A percentile compares a stretch with the other conserved stretches of the same genome.
Conservation (phyloP, 2,113 vertebrate genomes). For the Phaethon lepturus region DNA sequence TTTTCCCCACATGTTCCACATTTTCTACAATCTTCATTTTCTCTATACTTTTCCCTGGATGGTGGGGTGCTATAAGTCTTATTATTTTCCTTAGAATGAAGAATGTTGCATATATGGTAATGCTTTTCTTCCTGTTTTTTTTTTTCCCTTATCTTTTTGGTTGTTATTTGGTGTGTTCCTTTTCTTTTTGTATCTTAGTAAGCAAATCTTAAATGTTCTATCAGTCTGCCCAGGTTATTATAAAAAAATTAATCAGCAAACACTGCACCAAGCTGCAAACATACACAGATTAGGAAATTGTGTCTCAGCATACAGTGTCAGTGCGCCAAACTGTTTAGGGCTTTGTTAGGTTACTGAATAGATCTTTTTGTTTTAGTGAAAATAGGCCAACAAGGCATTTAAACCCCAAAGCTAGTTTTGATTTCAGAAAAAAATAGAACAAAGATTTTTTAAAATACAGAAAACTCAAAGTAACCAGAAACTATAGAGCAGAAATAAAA, state of each 20-base stretch:
- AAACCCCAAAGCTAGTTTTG: background rate
- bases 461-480: background rate
- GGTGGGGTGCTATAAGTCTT: background rate
- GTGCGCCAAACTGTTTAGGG: background rate
- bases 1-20: background rate
- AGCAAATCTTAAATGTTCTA: background rate
- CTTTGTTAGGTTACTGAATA: background rate
- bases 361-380: background rate
- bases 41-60: background rate
- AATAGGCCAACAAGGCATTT: background rate
- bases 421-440: background rate
- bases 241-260: background rate
- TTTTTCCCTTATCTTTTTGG: background rate
- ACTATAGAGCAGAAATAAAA: background rate
- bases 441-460: background rate
- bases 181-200: background rate
- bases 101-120: background rate
- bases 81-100: background rate
- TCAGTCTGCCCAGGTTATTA: background rate
- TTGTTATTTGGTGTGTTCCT: background rate
- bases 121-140: background rate
- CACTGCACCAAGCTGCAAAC: background rate
- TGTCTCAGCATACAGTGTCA: background rate
- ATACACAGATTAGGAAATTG: background rate
- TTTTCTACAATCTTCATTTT: slow-evolving; percentile 9